These are phyloP conservation scores for Drosophila baimaii DNA, from an alignment of 1,140 invertebrate genomes.

Conservation along the genomic window DNA sequence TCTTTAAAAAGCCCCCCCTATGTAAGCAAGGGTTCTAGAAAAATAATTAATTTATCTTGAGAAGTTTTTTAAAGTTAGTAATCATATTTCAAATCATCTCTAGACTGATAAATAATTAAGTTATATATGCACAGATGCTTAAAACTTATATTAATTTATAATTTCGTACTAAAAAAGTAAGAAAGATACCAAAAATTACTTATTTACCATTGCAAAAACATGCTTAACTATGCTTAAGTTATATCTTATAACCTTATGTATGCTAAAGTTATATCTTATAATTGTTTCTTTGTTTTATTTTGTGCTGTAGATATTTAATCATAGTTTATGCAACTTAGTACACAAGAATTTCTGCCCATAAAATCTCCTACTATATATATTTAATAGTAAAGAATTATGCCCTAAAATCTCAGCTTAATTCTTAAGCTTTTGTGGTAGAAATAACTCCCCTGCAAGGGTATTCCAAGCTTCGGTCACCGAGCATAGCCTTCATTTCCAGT, in stretches of 20 bases:
- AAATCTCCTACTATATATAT: not conserved
- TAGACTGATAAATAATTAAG: too few species aligned
- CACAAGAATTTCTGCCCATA: not conserved
- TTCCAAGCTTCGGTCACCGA: not conserved
- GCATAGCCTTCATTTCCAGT: constrained; percentile 6
- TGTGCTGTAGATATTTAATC: not conserved
- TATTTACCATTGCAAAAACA: not conserved
- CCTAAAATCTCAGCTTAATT: not conserved
- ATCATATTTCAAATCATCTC: too few species aligned
- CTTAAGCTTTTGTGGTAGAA: accelerated
- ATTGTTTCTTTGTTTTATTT: too few species aligned
- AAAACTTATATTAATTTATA: not conserved
- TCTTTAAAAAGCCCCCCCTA: not conserved
- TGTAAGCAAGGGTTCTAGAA: too few species aligned
- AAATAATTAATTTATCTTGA: too few species aligned
- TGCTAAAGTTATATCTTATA: too few species aligned
- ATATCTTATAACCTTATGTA: too few species aligned
- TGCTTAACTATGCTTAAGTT: not conserved
- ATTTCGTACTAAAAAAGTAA: not conserved
- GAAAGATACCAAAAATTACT: not conserved
- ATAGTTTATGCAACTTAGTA: not conserved
- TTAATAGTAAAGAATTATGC: not conserved
- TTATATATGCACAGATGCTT: too few species aligned
- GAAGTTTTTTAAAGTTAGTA: too few species aligned
- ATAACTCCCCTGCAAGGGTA: not conserved